These are phyloP conservation scores for Odontocerum albicorne DNA, from an alignment of 2,888 invertebrate species.

Conservation along the genomic window DNA sequence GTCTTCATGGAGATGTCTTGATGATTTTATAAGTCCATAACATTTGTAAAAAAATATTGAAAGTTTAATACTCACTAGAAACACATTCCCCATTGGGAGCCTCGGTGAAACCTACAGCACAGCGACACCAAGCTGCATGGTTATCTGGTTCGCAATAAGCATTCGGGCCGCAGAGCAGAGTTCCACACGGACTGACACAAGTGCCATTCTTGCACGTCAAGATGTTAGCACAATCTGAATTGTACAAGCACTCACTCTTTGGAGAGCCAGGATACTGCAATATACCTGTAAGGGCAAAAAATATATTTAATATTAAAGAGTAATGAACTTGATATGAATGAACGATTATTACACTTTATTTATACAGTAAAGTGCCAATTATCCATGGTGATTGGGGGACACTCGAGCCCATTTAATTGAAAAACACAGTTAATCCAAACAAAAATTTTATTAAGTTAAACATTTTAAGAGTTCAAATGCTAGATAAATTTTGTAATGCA, in stretches of 20 bases:
- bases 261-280: slow-evolving; percentile 46
- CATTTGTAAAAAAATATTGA: no score
- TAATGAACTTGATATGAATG: no score
- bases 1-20: no score
- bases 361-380: no score
- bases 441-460: no score
- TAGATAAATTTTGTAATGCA: no score
- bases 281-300: slow-evolving; percentile 41
- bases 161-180: slow-evolving; percentile 77
- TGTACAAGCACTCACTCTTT: slow-evolving; percentile 68
- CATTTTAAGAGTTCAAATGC: no score
- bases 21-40: no score
- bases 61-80: slow-evolving; percentile 73
- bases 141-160: slow-evolving; percentile 86
- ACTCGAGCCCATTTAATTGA: no score
- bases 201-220: slow-evolving; percentile 76
- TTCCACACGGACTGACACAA: slow-evolving; percentile 80
- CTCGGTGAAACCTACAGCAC: slow-evolving; percentile 79
- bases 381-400: no score
- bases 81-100: slow-evolving; percentile 80
- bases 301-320: background rate
- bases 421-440: no score
- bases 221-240: slow-evolving; percentile 79
- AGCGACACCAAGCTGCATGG: slow-evolving; percentile 88
- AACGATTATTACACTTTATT: no score